phyloP scores from a whole-genome alignment of 2,113 vertebrate species.

The Oostethus manadensis region DNA sequence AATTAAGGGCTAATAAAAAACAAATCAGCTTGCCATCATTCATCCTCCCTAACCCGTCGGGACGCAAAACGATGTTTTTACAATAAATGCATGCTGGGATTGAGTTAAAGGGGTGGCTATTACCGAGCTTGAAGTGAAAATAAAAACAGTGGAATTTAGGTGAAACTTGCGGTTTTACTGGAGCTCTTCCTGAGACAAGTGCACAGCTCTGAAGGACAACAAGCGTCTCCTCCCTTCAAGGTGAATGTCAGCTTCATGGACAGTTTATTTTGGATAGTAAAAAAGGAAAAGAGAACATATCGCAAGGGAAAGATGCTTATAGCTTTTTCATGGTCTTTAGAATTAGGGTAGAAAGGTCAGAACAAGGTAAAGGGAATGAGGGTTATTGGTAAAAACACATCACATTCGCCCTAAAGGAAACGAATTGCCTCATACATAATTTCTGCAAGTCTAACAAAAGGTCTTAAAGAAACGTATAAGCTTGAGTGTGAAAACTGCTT shows the following conservation, averaged over 20 bases:
- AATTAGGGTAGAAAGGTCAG: not conserved
- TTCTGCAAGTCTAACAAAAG: constrained; percentile 31
- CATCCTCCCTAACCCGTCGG: constrained; percentile 7
- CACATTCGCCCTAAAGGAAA: constrained; percentile 26
- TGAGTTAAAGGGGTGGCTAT: constrained; percentile 5
- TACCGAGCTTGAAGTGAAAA: not conserved
- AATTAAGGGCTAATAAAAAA: constrained; percentile 29
- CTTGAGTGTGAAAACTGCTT: constrained; percentile 25
- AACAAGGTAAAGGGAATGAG: not conserved
- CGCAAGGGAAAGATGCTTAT: not conserved
- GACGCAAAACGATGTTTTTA: constrained; percentile 4
- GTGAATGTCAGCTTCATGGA: constrained; percentile 32
- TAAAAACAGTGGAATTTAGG: constrained; percentile 1
- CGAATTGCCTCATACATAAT: constrained; percentile 43
- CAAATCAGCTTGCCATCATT: constrained; percentile 22
- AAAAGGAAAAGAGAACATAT: not conserved
- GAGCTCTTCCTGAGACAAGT: constrained; percentile 2
- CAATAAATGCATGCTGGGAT: constrained; percentile 1
- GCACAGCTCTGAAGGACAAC: constrained; percentile 19
- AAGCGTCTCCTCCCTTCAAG: constrained; percentile 36
- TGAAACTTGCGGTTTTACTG: not conserved
- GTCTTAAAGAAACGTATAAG: constrained; percentile 18
- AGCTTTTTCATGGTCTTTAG: not conserved
- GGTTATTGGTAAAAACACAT: constrained; percentile 16
- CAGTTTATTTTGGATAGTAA: constrained; percentile 15